Evolutionary conservation across 2,888 invertebrate genomes (phyloP), one percentile per base, ranked within the genome.

Genomic region (Eristalinus aeneus): DNA sequence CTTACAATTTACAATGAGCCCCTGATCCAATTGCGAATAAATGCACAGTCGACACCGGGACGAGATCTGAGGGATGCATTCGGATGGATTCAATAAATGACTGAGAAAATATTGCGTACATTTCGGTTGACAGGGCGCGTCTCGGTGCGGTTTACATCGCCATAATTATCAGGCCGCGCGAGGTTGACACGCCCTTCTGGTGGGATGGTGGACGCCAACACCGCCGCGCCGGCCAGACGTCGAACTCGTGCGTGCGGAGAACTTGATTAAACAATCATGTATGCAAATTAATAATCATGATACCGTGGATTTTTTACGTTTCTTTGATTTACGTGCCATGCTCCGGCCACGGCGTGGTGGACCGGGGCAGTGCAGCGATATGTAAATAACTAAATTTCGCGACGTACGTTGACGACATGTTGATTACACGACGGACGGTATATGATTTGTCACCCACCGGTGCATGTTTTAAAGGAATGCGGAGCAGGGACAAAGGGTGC

Each of bases 261-360:
- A 74, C 85, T 86, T 86, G 81, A 90, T 89, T 90, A 90, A 90
- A 90, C 90, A 90, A 90, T 90, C 90, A 89, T 89, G 90, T 89
- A 90, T 90, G 90, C 89, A 90, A 90, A 90, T 90, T 90, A 90
- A 90, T 90, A 89, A 90, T 90, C 89, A 89, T 88, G 89, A 89
- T 89, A 68, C 84, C 56, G 77, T 86, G 85, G 83, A 68, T 79
- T 76, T 74, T 34, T 71, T 75, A 74, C 5, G 27, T 27, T 27
- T 27, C 27, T 27, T 27, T 27, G 27, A 27, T 27, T 27, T 27
- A 27, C 27, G 27, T 27, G 27, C 27, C 2, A 27, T 27, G 5
- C 5, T 27, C 27, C 27, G 27, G 5, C 27, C 27, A 5, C 32
- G 20, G 1, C 23, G 12, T 2, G n/a, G 39, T 31, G 39, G 53